phyloP scores from a whole-genome alignment of 1,140 invertebrate species.

The Philopotamus ludificatus region DNA sequence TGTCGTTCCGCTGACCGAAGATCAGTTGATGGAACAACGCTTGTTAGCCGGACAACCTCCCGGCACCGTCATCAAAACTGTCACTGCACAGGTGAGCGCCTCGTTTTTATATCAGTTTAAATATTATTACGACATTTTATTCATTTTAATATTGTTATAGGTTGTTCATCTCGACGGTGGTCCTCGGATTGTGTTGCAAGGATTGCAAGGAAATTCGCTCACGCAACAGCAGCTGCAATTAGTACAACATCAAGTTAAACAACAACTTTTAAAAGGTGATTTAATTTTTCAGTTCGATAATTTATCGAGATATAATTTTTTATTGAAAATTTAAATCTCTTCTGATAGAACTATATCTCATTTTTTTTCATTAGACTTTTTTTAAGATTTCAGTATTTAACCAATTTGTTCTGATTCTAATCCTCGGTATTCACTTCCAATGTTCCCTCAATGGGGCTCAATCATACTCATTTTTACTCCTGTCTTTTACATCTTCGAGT shows the following conservation, averaged over 20 bases:
- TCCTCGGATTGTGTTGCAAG: conserved; percentile 80
- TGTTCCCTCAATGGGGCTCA: too few relatives aligned
- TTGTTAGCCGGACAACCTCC: conserved; percentile 74
- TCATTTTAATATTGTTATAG: too few relatives aligned
- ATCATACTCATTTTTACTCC: too few relatives aligned
- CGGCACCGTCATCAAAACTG: conserved; percentile 83
- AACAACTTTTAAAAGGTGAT: conserved; percentile 79
- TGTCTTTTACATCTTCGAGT: too few relatives aligned
- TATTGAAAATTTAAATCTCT: too few relatives aligned
- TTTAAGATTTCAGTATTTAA: too few relatives aligned
- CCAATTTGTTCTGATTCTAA: too few relatives aligned
- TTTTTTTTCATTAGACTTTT: not conserved
- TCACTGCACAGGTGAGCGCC: conserved; percentile 64
- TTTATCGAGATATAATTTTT: too few relatives aligned
- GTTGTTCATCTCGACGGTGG: conserved; percentile 81
- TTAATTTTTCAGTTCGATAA: too few relatives aligned
- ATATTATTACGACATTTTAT: too few relatives aligned
- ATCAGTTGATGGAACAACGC: conserved; percentile 66
- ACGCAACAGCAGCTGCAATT: conserved; percentile 75
- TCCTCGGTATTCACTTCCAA: too few relatives aligned
- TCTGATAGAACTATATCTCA: too few relatives aligned
- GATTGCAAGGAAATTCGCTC: conserved; percentile 76
- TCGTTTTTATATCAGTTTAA: not conserved
- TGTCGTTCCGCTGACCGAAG: conserved; percentile 48
- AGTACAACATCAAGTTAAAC: conserved; percentile 85